A percentile compares a stretch with the other conserved stretches of the same genome.
These are phyloP conservation scores for Torymus texanus DNA, from an alignment of 2,888 invertebrate species.

Conservation along the genomic window DNA sequence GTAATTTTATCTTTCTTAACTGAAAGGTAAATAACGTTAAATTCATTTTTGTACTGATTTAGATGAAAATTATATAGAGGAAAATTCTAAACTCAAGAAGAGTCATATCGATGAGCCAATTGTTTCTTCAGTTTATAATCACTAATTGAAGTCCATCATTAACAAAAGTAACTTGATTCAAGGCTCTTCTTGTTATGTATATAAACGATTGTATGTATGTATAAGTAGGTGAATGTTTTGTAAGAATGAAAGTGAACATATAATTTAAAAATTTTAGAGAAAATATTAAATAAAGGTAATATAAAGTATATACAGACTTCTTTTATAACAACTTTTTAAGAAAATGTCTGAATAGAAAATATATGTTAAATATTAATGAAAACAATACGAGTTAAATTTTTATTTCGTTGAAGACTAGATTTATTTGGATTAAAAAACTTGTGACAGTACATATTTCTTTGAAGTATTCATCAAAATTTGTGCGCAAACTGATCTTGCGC, in stretches of 20 bases:
- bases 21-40: slow-evolving; percentile 51
- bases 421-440: slow-evolving; percentile 40
- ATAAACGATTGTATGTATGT: slow-evolving; percentile 36
- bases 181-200: slow-evolving; percentile 49
- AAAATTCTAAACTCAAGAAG: slow-evolving; percentile 32
- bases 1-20: slow-evolving; percentile 32
- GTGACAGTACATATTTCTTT: slow-evolving; percentile 28
- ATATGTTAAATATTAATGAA: slow-evolving; percentile 9
- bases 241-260: slow-evolving; percentile 33
- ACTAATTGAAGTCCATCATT: too few relatives aligned
- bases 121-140: too few relatives aligned
- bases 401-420: background rate
- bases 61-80: slow-evolving; percentile 27
- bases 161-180: background rate
- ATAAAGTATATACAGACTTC: slow-evolving; percentile 23
- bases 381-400: slow-evolving; percentile 9
- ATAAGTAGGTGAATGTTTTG: slow-evolving; percentile 45
- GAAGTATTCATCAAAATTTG: slow-evolving; percentile 49
- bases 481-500: slow-evolving; percentile 59
- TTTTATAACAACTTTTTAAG: slow-evolving; percentile 42
- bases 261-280: slow-evolving; percentile 40
- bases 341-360: slow-evolving; percentile 13
- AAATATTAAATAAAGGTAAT: slow-evolving; percentile 37
- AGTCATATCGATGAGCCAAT: slow-evolving; percentile 18
- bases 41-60: slow-evolving; percentile 52